These are phyloP conservation scores for Oryzias curvinotus DNA, from an alignment of 2,113 vertebrate genomes.

Conservation along the genomic window DNA sequence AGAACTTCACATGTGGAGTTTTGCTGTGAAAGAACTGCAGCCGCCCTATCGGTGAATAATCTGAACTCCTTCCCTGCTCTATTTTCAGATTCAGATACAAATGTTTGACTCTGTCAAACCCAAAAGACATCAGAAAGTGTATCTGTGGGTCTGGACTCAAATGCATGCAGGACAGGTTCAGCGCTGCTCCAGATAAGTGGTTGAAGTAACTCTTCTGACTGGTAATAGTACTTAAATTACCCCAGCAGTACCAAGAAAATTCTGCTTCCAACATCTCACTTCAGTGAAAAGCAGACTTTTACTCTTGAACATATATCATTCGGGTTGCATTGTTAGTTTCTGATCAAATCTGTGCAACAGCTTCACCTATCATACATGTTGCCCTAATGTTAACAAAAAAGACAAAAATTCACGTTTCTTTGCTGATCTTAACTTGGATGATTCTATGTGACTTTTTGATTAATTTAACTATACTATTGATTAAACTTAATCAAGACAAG, in stretches of 20 bases:
- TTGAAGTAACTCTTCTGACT: constrained; percentile 16
- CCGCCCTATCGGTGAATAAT: too few species aligned
- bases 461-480: too few species aligned
- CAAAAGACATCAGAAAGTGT: neutral
- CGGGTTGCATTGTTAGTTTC: neutral
- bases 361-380: neutral
- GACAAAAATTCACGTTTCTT: too few species aligned
- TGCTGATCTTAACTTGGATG: too few species aligned
- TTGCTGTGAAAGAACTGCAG: too few species aligned
- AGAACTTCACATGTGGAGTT: too few species aligned
- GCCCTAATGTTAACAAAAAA: too few species aligned
- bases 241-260: neutral
- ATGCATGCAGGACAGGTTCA: constrained; percentile 5
- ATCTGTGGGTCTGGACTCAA: too few species aligned
- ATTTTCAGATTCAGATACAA: neutral
- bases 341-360: neutral
- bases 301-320: neutral
- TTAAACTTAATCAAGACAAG: too few species aligned
- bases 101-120: constrained; percentile 3
- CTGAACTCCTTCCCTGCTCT: too few species aligned
- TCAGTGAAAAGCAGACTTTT: neutral
- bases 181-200: constrained; percentile 7
- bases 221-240: neutral
- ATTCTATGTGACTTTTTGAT: too few species aligned
- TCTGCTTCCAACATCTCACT: neutral